Conservation (phyloP, 2,888 invertebrate species). For the Epinotia ramella region DNA sequence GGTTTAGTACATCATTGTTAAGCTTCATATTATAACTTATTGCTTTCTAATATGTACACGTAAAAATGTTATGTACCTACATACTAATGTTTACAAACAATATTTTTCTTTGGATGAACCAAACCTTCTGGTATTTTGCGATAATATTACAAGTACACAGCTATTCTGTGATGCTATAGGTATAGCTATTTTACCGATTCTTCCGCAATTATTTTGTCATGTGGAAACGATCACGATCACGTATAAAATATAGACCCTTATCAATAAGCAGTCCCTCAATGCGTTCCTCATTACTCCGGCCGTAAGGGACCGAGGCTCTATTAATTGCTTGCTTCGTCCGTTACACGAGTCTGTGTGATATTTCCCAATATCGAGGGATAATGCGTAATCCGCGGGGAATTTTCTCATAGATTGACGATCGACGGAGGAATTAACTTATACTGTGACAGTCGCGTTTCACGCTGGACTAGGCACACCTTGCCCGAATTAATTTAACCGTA, state of each 20-base stretch:
- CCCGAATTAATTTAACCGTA: neutral
- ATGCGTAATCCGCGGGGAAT: conserved; percentile 29
- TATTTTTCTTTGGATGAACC: too few relatives aligned
- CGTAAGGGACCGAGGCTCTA: conserved; percentile 18
- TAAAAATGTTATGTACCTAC: too few relatives aligned
- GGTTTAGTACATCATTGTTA: too few relatives aligned
- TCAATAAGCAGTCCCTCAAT: conserved; percentile 30
- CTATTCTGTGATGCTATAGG: too few relatives aligned
- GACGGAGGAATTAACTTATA: conserved; percentile 18
- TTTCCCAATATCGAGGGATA: conserved; percentile 31
- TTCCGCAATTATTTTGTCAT: conserved; percentile 16
- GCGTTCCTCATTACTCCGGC: conserved; percentile 24
- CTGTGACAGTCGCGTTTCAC: neutral
- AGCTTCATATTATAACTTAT: too few relatives aligned
- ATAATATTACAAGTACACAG: neutral
- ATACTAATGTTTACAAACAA: too few relatives aligned
- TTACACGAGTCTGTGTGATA: conserved; percentile 30
- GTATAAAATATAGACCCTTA: conserved; percentile 12
- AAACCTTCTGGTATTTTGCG: neutral
- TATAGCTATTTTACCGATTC: neutral
- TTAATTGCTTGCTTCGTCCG: conserved; percentile 33
- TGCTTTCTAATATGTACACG: too few relatives aligned
- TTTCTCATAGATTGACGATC: conserved; percentile 25
- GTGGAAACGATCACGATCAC: conserved; percentile 18
- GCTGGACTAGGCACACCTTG: neutral